Conservation (phyloP, 2,797 vertebrate species). For the Microtus californicus region DNA sequence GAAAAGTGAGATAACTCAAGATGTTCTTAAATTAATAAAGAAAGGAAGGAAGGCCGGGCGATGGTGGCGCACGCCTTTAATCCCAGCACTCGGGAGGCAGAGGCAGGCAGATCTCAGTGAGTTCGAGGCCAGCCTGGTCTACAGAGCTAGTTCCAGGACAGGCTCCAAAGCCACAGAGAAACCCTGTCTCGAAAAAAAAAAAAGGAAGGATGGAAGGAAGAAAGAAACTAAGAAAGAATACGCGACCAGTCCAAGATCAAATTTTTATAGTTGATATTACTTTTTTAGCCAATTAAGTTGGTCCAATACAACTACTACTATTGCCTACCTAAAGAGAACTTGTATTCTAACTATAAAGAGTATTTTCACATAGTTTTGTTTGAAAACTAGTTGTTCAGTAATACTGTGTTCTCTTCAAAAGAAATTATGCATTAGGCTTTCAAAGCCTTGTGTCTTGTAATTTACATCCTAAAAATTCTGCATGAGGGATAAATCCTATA, state of each 20-base stretch:
- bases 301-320: not conserved
- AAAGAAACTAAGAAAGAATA: no score
- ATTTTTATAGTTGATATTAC: not conserved
- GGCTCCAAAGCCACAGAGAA: no score
- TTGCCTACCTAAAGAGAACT: not conserved
- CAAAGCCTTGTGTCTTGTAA: constrained; percentile 31
- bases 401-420: not conserved
- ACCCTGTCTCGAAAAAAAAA: no score
- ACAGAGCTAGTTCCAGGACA: no score
- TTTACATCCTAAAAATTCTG: not conserved
- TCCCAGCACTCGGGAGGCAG: no score
- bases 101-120: no score
- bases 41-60: no score
- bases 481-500: not conserved
- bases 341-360: constrained; percentile 22
- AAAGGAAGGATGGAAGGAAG: no score
- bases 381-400: not conserved
- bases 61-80: no score
- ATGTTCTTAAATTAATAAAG: not conserved
- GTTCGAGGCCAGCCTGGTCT: no score
- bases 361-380: not conserved
- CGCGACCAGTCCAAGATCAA: not conserved
- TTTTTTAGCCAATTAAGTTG: not conserved
- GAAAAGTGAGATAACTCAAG: not conserved
- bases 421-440: not conserved